Conservation (phyloP, 2,888 invertebrate species). For the Autographa pulchrina region DNA sequence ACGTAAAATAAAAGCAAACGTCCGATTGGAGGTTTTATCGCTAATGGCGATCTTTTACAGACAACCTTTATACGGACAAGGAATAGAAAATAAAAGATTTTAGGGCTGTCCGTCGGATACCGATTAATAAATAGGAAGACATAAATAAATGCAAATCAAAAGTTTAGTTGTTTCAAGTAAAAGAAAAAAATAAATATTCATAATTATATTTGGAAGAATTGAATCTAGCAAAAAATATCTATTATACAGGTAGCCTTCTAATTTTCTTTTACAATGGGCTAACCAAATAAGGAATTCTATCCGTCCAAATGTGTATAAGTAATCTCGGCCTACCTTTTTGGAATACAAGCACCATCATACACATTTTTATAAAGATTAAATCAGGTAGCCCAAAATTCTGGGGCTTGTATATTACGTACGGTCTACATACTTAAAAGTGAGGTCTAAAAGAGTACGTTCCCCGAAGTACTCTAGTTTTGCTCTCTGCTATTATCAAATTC, state of each 20-base stretch:
- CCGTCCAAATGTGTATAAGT: background rate
- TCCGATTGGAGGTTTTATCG: conserved; percentile 5
- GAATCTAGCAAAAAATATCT: too few relatives aligned
- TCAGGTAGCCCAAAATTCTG: conserved; percentile 5
- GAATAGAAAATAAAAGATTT: background rate
- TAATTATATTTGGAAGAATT: too few relatives aligned
- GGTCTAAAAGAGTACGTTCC: conserved; percentile 9
- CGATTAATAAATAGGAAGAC: background rate
- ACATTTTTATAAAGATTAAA: conserved; percentile 7
- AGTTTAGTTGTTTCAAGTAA: too few relatives aligned
- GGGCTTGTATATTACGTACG: background rate
- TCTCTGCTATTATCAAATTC: conserved; percentile 34
- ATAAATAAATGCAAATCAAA: too few relatives aligned
- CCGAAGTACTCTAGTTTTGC: conserved; percentile 20
- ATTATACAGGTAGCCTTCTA: background rate
- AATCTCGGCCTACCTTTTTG: background rate
- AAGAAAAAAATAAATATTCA: too few relatives aligned
- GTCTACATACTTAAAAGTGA: conserved; percentile 3
- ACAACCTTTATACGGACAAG: background rate
- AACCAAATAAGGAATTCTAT: background rate
- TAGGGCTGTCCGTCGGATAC: background rate
- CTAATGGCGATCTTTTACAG: background rate
- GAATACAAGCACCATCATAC: background rate
- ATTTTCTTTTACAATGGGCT: background rate
- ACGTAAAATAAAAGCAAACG: background rate